Conservation (phyloP, 2,113 vertebrate species). For the Todiramphus chloris region DNA sequence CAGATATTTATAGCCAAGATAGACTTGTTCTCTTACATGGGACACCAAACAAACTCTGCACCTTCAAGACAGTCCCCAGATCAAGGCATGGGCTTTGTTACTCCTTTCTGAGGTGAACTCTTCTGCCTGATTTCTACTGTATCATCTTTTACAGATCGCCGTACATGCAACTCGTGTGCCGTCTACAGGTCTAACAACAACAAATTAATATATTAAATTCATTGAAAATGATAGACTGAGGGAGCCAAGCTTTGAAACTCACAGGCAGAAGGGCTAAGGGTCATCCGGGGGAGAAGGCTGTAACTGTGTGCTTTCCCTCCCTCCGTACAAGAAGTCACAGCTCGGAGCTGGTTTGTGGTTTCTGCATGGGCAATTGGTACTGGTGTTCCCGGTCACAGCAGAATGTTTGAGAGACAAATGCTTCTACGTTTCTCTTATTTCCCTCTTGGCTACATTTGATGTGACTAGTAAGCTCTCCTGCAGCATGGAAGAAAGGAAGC, state of each 20-base stretch:
- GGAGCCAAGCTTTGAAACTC: background rate
- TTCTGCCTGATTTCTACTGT: background rate
- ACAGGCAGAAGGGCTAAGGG: background rate
- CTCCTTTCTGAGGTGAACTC: background rate
- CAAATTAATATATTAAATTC: background rate
- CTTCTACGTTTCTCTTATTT: background rate
- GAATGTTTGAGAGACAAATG: background rate
- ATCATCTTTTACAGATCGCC: background rate
- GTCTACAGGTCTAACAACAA: background rate
- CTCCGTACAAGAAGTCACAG: background rate
- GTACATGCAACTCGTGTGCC: background rate
- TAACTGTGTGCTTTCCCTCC: background rate
- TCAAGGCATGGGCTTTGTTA: background rate
- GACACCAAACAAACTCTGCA: background rate
- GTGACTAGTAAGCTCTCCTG: background rate
- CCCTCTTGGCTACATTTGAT: background rate
- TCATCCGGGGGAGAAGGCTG: background rate
- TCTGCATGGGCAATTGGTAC: background rate
- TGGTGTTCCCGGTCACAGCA: rapidly evolving
- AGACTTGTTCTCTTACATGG: background rate
- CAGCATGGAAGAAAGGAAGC: background rate
- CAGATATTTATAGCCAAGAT: too few relatives aligned
- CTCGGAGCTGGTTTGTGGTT: background rate
- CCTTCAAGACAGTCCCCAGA: background rate
- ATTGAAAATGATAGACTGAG: background rate